A percentile compares a stretch with the other conserved stretches of the same genome.
Evolutionary conservation across 2,113 vertebrate species (phyloP).

Genomic region (Istiophorus platypterus): DNA sequence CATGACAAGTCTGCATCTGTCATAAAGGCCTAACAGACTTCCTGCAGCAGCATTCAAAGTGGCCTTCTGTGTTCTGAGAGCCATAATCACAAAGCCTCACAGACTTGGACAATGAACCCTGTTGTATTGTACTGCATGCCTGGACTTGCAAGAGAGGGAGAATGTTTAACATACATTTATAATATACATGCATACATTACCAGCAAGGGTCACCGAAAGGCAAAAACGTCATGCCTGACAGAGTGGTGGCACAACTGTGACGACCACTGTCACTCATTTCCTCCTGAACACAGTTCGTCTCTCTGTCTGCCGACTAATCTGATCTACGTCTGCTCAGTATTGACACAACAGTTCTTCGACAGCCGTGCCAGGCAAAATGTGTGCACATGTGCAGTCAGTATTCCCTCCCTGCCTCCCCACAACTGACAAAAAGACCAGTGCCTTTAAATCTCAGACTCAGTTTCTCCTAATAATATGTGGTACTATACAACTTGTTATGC

Average conservation of each 20-base stretch:
- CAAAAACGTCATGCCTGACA: slow-evolving; percentile 62
- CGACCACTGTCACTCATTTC: slow-evolving; percentile 61
- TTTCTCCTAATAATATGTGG: not conserved
- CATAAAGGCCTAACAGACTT: slow-evolving; percentile 67
- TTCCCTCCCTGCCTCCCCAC: slow-evolving; percentile 5
- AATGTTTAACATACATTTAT: slow-evolving; percentile 45
- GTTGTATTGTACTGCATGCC: slow-evolving; percentile 42
- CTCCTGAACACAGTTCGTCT: slow-evolving; percentile 46
- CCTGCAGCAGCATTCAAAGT: slow-evolving; percentile 71
- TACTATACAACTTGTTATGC: not conserved
- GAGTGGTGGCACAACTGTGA: slow-evolving; percentile 21
- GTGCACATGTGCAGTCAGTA: slow-evolving; percentile 17
- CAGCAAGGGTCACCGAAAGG: slow-evolving; percentile 10
- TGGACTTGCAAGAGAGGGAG: slow-evolving; percentile 19
- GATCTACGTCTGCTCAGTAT: slow-evolving; percentile 29
- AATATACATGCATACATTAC: slow-evolving; percentile 54
- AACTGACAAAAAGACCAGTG: not conserved
- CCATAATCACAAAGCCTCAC: slow-evolving; percentile 63
- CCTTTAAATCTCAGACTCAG: not conserved
- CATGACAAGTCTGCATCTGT: slow-evolving; percentile 65
- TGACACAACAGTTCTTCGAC: slow-evolving; percentile 48
- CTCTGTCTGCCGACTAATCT: slow-evolving; percentile 41
- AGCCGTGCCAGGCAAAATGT: not conserved
- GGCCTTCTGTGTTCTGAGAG: slow-evolving; percentile 64
- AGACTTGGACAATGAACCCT: slow-evolving; percentile 62